Evolutionary conservation across 2,113 vertebrate species (phyloP).

Genomic region (Heterocephalus glaber): DNA sequence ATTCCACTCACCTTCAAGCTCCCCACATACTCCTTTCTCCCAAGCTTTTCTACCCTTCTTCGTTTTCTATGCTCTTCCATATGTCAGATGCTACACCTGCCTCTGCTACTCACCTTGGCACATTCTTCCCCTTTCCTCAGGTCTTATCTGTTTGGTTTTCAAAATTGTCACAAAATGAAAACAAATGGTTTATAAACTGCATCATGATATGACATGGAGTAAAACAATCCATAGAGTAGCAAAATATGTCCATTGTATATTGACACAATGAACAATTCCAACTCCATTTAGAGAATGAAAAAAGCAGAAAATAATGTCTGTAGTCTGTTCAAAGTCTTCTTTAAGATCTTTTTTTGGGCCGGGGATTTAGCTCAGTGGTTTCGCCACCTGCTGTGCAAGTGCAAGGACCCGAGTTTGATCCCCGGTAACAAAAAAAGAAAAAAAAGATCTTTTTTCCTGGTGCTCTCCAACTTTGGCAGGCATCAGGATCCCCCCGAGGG

Average conservation of each 20-base stretch:
- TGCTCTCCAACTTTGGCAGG: background rate
- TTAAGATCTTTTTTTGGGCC: no score
- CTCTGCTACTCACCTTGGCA: background rate
- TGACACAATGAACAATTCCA: background rate
- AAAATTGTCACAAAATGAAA: background rate
- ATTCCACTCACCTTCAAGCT: rapidly evolving
- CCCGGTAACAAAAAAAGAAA: no score
- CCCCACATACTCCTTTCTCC: no score
- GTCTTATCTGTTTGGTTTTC: background rate
- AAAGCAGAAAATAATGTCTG: background rate
- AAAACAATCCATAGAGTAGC: background rate
- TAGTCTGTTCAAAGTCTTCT: background rate
- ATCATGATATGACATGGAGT: background rate
- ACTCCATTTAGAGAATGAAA: background rate
- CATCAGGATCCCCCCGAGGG: background rate
- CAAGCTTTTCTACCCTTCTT: background rate
- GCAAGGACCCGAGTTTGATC: no score
- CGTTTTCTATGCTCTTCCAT: background rate
- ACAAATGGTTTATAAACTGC: background rate
- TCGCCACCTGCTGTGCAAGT: no score
- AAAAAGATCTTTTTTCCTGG: background rate
- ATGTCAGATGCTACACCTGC: background rate
- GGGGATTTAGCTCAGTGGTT: no score
- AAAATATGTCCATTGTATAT: background rate
- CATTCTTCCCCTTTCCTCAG: background rate